A percentile compares a stretch with the other conserved stretches of the same genome.
Conservation (phyloP, 2,113 vertebrate genomes). For the Indicator indicator region DNA sequence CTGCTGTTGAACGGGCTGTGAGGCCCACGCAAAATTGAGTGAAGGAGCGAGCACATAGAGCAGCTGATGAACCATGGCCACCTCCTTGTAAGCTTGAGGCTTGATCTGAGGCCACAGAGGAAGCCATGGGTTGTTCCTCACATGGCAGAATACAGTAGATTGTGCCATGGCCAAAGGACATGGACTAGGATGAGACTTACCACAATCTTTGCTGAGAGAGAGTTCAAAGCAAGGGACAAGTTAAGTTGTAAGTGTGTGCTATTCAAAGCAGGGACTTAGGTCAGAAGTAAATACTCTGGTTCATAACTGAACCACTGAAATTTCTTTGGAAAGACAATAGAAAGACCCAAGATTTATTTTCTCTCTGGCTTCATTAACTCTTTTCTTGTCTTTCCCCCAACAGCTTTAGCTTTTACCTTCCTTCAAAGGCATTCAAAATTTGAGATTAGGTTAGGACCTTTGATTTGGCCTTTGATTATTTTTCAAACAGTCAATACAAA, state of each 20-base stretch:
- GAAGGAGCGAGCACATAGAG: background rate
- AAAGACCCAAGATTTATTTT: background rate
- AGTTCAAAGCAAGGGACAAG: background rate
- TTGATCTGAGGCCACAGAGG: background rate
- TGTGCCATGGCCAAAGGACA: background rate
- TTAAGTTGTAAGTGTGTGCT: background rate
- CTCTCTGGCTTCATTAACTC: background rate
- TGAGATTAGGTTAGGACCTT: no score
- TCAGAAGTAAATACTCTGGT: background rate
- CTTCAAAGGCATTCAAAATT: no score
- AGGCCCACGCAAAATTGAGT: background rate
- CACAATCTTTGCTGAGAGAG: background rate
- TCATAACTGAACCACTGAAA: background rate
- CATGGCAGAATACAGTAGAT: background rate
- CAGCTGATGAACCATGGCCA: background rate
- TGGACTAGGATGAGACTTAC: background rate
- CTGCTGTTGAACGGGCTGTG: background rate
- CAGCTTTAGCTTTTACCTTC: background rate
- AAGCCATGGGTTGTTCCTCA: background rate
- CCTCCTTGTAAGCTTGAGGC: background rate
- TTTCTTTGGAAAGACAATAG: background rate
- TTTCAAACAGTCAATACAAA: no score
- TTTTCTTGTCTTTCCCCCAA: background rate
- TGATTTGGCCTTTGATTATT: no score
- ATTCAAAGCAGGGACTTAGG: background rate